Evolutionary conservation across 37 sponge, comb jelly and placozoan species (phyloP), one percentile per base, ranked within the genome.

Genomic region (Amphimedon queenslandica): DNA sequence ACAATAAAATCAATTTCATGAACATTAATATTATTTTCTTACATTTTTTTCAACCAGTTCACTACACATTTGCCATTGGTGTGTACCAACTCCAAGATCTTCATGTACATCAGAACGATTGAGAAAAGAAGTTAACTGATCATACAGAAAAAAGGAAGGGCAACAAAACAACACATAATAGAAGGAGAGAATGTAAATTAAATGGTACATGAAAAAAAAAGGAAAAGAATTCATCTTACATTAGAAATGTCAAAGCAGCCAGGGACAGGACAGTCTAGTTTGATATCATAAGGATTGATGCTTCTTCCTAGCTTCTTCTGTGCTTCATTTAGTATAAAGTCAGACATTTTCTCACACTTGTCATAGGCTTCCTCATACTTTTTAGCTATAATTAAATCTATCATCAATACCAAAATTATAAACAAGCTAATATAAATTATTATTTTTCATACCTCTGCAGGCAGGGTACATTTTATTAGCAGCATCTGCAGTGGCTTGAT

Each of bases 21-120:
- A 20, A 86, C 79, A 86, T 82, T 81, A 67, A 85, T 87, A 64
- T 77, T 82, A 21, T 85, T 31, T 32, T n/a, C 2, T 39, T 24
- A 86, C 51, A 47, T n/a, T n/a, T n/a, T n/a, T n/a, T n/a, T n/a
- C n/a, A n/a, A n/a, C n/a, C n/a, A n/a, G n/a, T n/a, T n/a, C n/a
- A n/a, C n/a, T n/a, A n/a, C n/a, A n/a, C n/a, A n/a, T n/a, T n/a
- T n/a, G n/a, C n/a, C n/a, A n/a, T 47, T 47, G 13, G 13, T 47
- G 8, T 18, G 13, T 47, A 18, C 51, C 51, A 8, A 47, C 51
- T 47, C 51, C 51, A 47, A 47, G 51, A 8, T 47, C 51, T 13
- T 47, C 13, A 8, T 13, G 8, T 47, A 47, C 13, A 47, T 47
- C 51, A 47, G 8, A 8, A 18, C 51, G 51, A 13, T 47, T 47